Base-by-base conservation (phyloP, 2,888 invertebrate genomes). In the Erannis defoliaria region DNA sequence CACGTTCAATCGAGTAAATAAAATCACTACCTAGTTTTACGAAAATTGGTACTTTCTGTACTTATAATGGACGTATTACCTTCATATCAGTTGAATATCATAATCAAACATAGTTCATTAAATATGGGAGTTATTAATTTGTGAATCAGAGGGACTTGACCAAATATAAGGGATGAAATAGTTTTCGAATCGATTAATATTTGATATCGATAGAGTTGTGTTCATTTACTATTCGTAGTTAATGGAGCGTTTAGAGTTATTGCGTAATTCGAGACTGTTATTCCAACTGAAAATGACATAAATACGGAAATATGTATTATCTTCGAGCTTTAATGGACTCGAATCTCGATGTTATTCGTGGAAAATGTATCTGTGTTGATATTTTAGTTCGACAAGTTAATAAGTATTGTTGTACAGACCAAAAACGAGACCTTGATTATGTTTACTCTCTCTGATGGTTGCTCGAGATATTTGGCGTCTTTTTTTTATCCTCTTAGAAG, bases 81-180 rank as follows among this genome's bases (percentile, higher is more conserved):
- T 33, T 31, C 26, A 51, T 60, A 53, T 46, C 16, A 49, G 51
- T 63, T 62, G 43, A 50, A 56, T 51, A 55, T 55, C 62, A 62
- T 67, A 53, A 49, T 53, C 58, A 67, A 67, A 67, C 60, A 62
- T 61, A 10, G 21, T 21, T 56, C 29, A 37, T 21, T 18, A 21
- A 37, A 31, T 45, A n/a, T 48, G 38, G 9, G 42, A 55, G 49
- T 66, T 62, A 59, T 59, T 31, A 31, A 16, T 38, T 23, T 3
- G 2, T 35, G 10, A 42, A 38, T 38, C 48, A 42, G 19, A 38
- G 29, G 42, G 16, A 21, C 10, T 55, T 48, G 50, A 56, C 31
- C 46, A 40, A 53, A 53, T 50, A 18, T 54, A 55, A 29, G 49
- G 33, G 2, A 16, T 45, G 19, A 19, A 49, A 58, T 58, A 26